These are phyloP conservation scores for Gymnosoma rotundatum DNA, from an alignment of 2,888 invertebrate genomes.

Conservation along the genomic window DNA sequence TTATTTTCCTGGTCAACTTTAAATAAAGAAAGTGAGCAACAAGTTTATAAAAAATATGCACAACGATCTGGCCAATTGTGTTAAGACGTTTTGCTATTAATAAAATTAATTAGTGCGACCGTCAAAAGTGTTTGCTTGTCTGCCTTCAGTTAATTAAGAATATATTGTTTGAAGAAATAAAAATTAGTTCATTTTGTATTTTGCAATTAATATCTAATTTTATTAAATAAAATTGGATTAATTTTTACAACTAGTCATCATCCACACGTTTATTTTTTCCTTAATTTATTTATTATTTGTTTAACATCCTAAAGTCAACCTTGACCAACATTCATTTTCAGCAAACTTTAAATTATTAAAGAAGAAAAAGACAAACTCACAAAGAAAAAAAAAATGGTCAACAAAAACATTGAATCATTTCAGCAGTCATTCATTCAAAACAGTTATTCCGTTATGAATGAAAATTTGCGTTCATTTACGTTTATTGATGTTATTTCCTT, in stretches of 20 bases:
- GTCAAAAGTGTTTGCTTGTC: neutral
- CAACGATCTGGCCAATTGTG: neutral
- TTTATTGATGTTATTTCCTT: constrained; percentile 68
- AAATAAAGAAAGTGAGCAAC: too few relatives aligned
- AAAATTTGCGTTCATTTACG: constrained; percentile 62
- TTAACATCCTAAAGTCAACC: constrained; percentile 30
- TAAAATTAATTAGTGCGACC: neutral
- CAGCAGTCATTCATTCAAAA: constrained; percentile 25
- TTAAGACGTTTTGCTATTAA: neutral
- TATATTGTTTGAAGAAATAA: constrained; percentile 16
- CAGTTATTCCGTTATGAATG: constrained; percentile 41
- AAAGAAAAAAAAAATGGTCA: constrained; percentile 32
- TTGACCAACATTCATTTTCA: constrained; percentile 47
- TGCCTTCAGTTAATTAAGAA: constrained; percentile 28
- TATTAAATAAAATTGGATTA: constrained; percentile 36
- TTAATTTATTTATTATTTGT: constrained; percentile 24
- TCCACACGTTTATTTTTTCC: neutral
- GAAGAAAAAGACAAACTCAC: constrained; percentile 26
- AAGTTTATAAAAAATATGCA: neutral
- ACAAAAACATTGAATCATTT: too few relatives aligned
- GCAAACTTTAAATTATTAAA: constrained; percentile 5
- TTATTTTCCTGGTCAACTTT: too few relatives aligned
- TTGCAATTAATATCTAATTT: constrained; percentile 42
- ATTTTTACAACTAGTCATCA: constrained; percentile 41
- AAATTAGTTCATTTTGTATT: constrained; percentile 29